Evolutionary conservation across 2,797 vertebrate species (phyloP), one percentile per base, ranked within the genome.

Genomic region (Neopelma chrysocephalum): DNA sequence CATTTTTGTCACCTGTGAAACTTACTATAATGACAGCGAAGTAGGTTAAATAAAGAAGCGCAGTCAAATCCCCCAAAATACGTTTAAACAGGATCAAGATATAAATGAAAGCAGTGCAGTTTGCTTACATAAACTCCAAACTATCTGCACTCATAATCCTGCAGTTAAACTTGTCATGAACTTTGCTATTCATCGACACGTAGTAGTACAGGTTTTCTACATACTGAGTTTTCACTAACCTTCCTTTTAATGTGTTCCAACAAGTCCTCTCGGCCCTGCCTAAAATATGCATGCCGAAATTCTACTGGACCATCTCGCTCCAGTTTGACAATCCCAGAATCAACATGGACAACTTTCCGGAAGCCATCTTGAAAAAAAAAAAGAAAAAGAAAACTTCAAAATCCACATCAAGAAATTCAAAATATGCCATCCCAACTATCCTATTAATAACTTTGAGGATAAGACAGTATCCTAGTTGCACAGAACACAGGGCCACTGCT

Each of bases 201-300:
- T n/a, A 82, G 29, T 7, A 32, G 29, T 9, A 62, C 4, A 94
- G 29, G 19, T 77, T 90, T 75, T 71, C 27, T n/a, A 60, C 15
- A 64, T 7, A 56, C 3, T 70, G 50, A 78, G 23, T 61, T 93
- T 93, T 88, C 66, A 89, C 97, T 96, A 70, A 99, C 99, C 99
- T 99, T 99, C 81, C 99, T 98, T 97, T 99, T 99, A 96, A 99
- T 99, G 91, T 99, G 99, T 68, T 99, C 99, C 96, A 99, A 85
- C 93, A 99, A 97, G 84, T 99, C 99, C 70, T 99, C 99, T 75
- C 99, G 98, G 64, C 99, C 99, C 79, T 99, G 99, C 96, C 98
- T 99, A 97, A 99, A 99, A 95, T 98, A 99, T 0, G 98, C 98
- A 92, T 99, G 99, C 96, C 99, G 99, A 97, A 99, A 99, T 96